phyloP scores from a whole-genome alignment of 2,113 vertebrate species.

The Dipodomys stephensi region DNA sequence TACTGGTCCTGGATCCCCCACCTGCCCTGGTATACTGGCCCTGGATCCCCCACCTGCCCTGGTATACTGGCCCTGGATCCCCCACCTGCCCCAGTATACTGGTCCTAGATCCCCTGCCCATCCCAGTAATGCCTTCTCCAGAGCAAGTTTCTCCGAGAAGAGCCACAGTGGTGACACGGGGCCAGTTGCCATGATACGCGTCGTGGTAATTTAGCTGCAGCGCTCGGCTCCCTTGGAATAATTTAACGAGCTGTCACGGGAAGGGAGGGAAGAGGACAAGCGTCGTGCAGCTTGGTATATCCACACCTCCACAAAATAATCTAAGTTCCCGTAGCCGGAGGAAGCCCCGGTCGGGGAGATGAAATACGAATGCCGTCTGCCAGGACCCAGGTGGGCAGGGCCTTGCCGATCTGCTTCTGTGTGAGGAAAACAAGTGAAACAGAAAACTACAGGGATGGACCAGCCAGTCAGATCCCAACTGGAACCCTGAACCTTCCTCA shows the following conservation, averaged over 20 bases:
- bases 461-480: background rate
- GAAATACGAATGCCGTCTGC: background rate
- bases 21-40: no score
- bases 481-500: fast-evolving
- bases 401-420: background rate
- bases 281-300: fast-evolving
- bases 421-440: background rate
- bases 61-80: background rate
- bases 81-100: fast-evolving
- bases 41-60: background rate
- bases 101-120: background rate
- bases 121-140: conserved; percentile 22
- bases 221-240: background rate
- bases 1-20: no score
- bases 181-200: conserved; percentile 55
- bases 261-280: conserved; percentile 16
- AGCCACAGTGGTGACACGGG: conserved; percentile 31
- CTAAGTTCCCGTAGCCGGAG: background rate
- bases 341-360: background rate
- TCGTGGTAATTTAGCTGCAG: background rate
- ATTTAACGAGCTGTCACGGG: background rate
- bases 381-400: background rate
- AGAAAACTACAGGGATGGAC: background rate
- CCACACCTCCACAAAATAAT: conserved; percentile 9
- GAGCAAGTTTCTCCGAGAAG: background rate